Evolutionary conservation across 2,113 vertebrate species (phyloP).

Genomic region (Shinisaurus crocodilurus): DNA sequence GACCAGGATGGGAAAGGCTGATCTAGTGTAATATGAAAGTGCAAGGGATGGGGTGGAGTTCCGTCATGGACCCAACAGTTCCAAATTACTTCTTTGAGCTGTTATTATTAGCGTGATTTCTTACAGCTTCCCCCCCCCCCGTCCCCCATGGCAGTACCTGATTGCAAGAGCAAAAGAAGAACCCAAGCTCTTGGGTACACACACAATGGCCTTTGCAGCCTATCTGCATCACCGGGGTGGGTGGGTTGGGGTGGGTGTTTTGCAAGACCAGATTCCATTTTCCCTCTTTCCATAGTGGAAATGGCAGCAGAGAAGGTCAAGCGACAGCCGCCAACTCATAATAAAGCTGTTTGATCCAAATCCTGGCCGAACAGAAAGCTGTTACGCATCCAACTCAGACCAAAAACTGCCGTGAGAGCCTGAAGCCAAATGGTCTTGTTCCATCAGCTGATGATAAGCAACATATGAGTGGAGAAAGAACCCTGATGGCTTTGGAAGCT

Average conservation of each 20-base stretch:
- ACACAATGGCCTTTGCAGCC: not conserved
- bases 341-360: not conserved
- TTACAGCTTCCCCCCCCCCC: not conserved
- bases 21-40: not conserved
- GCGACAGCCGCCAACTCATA: not conserved
- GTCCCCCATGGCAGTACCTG: not conserved
- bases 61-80: not conserved
- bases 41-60: not conserved
- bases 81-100: not conserved
- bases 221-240: not conserved
- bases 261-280: not conserved
- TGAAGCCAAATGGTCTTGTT: not conserved
- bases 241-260: not conserved
- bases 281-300: not conserved
- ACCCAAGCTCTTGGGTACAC: not conserved
- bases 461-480: not conserved
- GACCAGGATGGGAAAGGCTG: not conserved
- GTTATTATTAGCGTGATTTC: not conserved
- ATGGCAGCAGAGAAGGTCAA: not conserved
- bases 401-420: not conserved
- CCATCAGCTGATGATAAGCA: constrained; percentile 29
- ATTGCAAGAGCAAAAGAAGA: not conserved
- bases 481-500: not conserved
- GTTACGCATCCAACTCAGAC: not conserved
- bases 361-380: not conserved